These are phyloP conservation scores for Ciconia nigra DNA, from an alignment of 2,797 vertebrate genomes.

Conservation along the genomic window DNA sequence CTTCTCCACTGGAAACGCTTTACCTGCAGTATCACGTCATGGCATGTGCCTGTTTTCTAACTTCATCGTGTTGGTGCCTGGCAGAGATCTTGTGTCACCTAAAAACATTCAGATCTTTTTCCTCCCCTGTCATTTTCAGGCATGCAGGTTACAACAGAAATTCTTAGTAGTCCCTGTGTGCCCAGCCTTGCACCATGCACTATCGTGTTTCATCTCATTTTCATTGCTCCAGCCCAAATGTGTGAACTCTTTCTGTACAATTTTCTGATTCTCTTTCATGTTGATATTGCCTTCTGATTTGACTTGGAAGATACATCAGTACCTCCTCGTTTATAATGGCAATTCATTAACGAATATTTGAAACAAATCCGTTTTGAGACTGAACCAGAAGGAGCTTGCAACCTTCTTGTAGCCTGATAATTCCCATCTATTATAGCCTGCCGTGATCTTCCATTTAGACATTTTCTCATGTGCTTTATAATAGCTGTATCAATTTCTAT, in stretches of 20 bases:
- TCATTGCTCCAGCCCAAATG: neutral
- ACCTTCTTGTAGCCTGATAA: neutral
- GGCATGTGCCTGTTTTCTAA: neutral
- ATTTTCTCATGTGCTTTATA: neutral
- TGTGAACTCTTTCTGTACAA: neutral
- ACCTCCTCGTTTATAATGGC: neutral
- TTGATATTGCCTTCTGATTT: neutral
- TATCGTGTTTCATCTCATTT: neutral
- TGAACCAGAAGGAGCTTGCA: neutral
- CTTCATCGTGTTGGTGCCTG: fast-evolving
- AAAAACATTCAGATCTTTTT: neutral
- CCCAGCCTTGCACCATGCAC: fast-evolving
- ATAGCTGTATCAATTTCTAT: neutral
- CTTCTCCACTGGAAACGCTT: neutral
- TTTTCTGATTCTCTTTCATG: neutral
- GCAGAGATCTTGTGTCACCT: neutral
- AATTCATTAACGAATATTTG: neutral
- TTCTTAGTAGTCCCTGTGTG: fast-evolving
- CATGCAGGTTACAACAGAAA: neutral
- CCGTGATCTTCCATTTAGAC: neutral
- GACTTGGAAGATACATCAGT: neutral
- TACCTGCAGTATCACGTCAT: neutral
- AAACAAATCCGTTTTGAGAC: neutral
- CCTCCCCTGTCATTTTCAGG: neutral
- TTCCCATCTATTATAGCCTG: neutral